phyloP scores from a whole-genome alignment of 1,140 invertebrate genomes.

The Hyles euphorbiae region DNA sequence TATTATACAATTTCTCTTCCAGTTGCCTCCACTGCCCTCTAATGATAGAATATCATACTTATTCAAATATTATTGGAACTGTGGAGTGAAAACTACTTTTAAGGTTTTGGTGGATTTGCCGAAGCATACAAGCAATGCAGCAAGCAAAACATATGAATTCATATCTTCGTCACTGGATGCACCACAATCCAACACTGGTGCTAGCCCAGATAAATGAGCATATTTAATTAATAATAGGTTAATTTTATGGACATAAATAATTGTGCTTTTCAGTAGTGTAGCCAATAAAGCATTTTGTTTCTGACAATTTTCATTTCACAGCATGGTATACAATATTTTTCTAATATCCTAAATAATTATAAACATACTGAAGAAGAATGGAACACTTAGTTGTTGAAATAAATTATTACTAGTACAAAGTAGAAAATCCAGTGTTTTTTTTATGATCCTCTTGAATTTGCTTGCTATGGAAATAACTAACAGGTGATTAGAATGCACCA shows the following conservation, averaged over 20 bases:
- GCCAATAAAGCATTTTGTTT: too few relatives aligned
- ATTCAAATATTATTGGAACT: conserved; percentile 76
- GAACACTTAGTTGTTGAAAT: too few relatives aligned
- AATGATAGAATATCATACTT: conserved; percentile 68
- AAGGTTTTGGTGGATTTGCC: conserved; percentile 72
- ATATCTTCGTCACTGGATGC: conserved; percentile 45
- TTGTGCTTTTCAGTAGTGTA: neutral
- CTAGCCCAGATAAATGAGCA: conserved; percentile 36
- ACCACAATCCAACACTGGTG: conserved; percentile 29
- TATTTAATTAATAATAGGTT: conserved; percentile 27
- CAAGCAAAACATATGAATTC: conserved; percentile 46
- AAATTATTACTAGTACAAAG: too few relatives aligned
- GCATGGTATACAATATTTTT: too few relatives aligned
- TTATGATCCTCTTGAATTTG: too few relatives aligned
- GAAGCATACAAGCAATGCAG: conserved; percentile 57
- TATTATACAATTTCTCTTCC: conserved; percentile 30
- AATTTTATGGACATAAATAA: conserved; percentile 11
- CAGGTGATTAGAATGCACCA: too few relatives aligned
- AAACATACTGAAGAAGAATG: too few relatives aligned
- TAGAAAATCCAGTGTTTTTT: too few relatives aligned
- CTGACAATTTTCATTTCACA: too few relatives aligned
- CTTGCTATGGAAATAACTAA: too few relatives aligned
- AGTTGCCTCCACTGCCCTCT: conserved; percentile 75
- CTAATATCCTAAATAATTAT: too few relatives aligned
- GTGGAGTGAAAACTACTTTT: conserved; percentile 74